Evolutionary conservation across 2,888 invertebrate genomes (phyloP).

Genomic region (Eristalis tenax): DNA sequence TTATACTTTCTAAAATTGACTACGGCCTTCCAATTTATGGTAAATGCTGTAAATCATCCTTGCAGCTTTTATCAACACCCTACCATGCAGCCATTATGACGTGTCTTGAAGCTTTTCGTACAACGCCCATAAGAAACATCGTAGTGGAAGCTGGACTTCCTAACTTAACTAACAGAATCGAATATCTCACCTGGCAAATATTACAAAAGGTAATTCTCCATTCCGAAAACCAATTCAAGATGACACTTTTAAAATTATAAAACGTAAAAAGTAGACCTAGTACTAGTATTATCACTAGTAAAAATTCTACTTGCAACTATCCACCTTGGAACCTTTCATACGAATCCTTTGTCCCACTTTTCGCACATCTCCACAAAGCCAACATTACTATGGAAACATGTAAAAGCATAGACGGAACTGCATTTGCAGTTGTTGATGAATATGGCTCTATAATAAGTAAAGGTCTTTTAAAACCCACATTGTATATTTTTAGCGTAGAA

Average conservation of each 20-base stretch:
- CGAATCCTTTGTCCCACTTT: not conserved
- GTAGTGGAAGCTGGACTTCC: no score
- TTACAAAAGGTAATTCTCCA: constrained; percentile 6
- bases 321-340: not conserved
- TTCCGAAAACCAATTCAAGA: not conserved
- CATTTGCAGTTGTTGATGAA: constrained; percentile 2
- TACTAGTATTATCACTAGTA: not conserved
- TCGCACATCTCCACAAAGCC: not conserved
- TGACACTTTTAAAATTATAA: not conserved
- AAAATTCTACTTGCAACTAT: not conserved
- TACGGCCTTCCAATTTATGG: constrained; percentile 34
- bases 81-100: not conserved
- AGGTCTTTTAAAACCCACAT: not conserved
- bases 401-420: constrained; percentile 1
- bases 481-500: constrained; percentile 15
- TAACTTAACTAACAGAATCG: not conserved
- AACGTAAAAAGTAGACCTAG: not conserved
- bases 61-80: not conserved
- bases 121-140: no score
- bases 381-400: not conserved
- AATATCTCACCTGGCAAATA: constrained; percentile 23
- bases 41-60: constrained; percentile 14
- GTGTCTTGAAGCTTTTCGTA: no score
- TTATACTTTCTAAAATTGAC: constrained; percentile 31
- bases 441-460: not conserved